phyloP scores from a whole-genome alignment of 1,140 invertebrate genomes.

The Drosophila pseudoananassae region DNA sequence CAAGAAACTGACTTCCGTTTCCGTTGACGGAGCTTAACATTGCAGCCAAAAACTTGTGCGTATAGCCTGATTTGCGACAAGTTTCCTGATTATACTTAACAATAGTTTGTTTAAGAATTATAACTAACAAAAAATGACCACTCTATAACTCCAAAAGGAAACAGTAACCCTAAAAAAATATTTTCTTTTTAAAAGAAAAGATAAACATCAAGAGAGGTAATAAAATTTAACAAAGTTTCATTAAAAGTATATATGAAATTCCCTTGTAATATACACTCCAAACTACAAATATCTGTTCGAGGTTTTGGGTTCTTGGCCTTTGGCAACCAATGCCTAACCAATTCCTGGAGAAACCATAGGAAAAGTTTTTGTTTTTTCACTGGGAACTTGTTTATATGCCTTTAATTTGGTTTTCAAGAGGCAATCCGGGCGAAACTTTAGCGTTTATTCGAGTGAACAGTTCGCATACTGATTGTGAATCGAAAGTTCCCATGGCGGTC shows the following conservation, averaged over 20 bases:
- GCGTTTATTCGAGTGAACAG: conserved; percentile 22
- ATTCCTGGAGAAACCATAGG: background rate
- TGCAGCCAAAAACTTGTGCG: conserved; percentile 38
- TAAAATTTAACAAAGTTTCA: conserved; percentile 1
- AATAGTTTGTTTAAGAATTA: no score
- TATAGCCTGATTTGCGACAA: conserved; percentile 23
- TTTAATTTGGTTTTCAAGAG: conserved; percentile 3
- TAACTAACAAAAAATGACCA: background rate
- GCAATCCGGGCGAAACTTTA: conserved; percentile 9
- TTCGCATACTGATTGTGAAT: conserved; percentile 39
- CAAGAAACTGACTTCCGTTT: conserved; percentile 58
- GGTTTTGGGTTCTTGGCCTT: background rate
- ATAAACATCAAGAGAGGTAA: no score
- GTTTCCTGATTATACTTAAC: conserved; percentile 21
- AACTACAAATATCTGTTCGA: conserved; percentile 1
- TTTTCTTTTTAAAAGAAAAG: background rate
- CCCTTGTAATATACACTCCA: background rate
- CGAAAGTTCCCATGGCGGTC: conserved; percentile 45
- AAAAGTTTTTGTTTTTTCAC: conserved; percentile 13
- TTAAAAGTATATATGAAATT: background rate
- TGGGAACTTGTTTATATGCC: conserved; percentile 7
- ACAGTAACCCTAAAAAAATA: background rate
- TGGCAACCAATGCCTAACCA: background rate
- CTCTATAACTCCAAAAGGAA: background rate
- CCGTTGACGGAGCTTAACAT: conserved; percentile 56